These are phyloP conservation scores for Nomada flava DNA, from an alignment of 2,888 invertebrate species.

Conservation along the genomic window DNA sequence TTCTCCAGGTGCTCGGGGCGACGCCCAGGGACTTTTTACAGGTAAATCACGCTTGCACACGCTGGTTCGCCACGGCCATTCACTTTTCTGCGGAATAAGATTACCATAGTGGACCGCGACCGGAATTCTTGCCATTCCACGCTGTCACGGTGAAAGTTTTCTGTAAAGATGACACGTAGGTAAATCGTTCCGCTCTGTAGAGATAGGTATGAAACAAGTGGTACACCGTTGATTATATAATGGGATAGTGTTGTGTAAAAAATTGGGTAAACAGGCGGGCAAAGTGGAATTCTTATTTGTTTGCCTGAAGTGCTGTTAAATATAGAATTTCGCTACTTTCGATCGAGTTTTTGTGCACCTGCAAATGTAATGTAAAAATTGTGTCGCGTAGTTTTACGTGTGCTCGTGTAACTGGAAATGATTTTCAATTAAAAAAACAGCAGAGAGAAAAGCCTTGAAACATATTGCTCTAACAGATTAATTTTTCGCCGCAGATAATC, in stretches of 20 bases:
- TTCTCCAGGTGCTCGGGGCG: slow-evolving; percentile 96
- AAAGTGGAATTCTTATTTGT: background rate
- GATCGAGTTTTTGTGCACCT: too few species aligned
- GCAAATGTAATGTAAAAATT: too few species aligned
- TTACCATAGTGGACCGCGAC: slow-evolving; percentile 20
- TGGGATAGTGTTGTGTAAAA: background rate
- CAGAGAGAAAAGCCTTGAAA: too few species aligned
- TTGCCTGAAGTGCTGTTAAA: background rate
- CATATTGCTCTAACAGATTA: too few species aligned
- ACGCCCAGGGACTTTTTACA: slow-evolving; percentile 97
- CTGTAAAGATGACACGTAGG: slow-evolving; percentile 45
- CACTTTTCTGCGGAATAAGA: slow-evolving; percentile 34
- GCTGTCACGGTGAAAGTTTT: slow-evolving; percentile 48
- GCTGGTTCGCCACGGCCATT: background rate
- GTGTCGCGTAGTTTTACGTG: too few species aligned
- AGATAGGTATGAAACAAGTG: background rate
- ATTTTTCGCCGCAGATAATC: too few species aligned
- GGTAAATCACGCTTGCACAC: slow-evolving; percentile 85
- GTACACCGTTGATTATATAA: slow-evolving; percentile 1
- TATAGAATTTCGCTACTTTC: background rate
- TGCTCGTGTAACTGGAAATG: too few species aligned
- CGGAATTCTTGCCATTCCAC: slow-evolving; percentile 46
- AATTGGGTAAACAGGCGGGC: background rate
- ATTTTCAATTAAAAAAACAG: too few species aligned
- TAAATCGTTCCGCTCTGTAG: slow-evolving; percentile 8